phyloP scores from a whole-genome alignment of 2,888 invertebrate species.

The Andrena minutula region DNA sequence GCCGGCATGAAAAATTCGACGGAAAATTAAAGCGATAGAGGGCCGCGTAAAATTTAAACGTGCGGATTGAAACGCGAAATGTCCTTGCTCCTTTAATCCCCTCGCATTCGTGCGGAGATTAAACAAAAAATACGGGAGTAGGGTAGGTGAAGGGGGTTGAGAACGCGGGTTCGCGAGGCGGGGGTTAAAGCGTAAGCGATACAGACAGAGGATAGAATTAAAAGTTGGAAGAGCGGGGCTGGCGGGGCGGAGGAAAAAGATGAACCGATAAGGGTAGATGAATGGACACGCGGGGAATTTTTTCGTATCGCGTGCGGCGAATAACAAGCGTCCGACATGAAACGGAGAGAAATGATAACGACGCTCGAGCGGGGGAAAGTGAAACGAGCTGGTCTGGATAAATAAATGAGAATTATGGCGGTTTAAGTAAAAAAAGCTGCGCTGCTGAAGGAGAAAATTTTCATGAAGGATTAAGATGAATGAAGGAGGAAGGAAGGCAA shows the following conservation, averaged over 20 bases:
- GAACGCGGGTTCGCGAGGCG: constrained; percentile 14
- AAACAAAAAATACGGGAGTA: constrained; percentile 16
- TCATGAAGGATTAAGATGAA: neutral
- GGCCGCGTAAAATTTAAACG: constrained; percentile 42
- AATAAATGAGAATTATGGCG: constrained; percentile 27
- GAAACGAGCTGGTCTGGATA: constrained; percentile 5
- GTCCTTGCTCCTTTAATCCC: constrained; percentile 14
- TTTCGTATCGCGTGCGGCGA: constrained; percentile 22
- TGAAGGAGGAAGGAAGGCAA: neutral
- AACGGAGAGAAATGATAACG: constrained; percentile 46
- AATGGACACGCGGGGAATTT: constrained; percentile 48
- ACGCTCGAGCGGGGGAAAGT: constrained; percentile 18
- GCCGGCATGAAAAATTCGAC: neutral
- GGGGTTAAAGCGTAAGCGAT: constrained; percentile 20
- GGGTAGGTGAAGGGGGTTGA: neutral
- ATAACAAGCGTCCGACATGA: constrained; percentile 44
- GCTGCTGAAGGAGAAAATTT: neutral
- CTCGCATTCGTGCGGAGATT: constrained; percentile 37
- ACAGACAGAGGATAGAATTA: constrained; percentile 36
- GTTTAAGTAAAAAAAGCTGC: constrained; percentile 10
- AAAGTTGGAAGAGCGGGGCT: constrained; percentile 38
- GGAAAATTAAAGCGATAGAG: constrained; percentile 35
- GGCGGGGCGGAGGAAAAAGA: neutral
- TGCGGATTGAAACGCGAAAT: constrained; percentile 34
- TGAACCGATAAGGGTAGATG: constrained; percentile 32